Conservation (phyloP, 1,140 invertebrate genomes). For the Aphis gossypii region DNA sequence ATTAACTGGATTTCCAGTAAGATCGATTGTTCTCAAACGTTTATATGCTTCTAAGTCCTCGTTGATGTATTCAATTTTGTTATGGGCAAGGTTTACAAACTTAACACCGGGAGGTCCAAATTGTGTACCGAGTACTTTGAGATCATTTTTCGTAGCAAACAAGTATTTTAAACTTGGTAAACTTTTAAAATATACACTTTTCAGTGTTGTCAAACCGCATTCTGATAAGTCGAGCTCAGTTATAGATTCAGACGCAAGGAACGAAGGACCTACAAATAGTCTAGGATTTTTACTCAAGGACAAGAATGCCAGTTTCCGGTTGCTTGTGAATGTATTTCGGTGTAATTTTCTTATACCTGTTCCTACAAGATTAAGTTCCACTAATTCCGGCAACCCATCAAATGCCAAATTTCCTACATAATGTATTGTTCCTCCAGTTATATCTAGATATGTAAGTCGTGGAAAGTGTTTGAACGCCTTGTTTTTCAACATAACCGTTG, state of each 20-base stretch:
- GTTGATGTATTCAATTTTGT: neutral
- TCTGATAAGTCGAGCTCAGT: constrained; percentile 37
- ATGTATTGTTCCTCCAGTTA: neutral
- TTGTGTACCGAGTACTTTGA: neutral
- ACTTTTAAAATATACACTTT: constrained; percentile 13
- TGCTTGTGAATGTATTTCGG: neutral
- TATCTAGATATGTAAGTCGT: constrained; percentile 26
- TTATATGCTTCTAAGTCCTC: constrained; percentile 32
- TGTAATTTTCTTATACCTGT: constrained; percentile 10
- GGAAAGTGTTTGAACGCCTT: constrained; percentile 38
- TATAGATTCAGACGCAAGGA: constrained; percentile 22
- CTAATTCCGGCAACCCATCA: constrained; percentile 26
- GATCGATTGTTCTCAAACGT: constrained; percentile 26
- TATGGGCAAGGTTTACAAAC: constrained; percentile 20
- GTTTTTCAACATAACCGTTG: constrained; percentile 42
- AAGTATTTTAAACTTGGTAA: constrained; percentile 31
- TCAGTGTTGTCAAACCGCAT: neutral
- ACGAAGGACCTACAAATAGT: neutral
- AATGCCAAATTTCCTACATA: constrained; percentile 35
- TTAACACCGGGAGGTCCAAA: constrained; percentile 33
- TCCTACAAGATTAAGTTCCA: constrained; percentile 6
- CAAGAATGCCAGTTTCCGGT: constrained; percentile 34
- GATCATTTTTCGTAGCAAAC: neutral
- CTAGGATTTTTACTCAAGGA: neutral
- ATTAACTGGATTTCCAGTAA: constrained; percentile 31